A percentile compares a stretch with the other conserved stretches of the same genome.
These are phyloP conservation scores for Poecilia latipinna DNA, from an alignment of 2,113 vertebrate species.

Conservation along the genomic window DNA sequence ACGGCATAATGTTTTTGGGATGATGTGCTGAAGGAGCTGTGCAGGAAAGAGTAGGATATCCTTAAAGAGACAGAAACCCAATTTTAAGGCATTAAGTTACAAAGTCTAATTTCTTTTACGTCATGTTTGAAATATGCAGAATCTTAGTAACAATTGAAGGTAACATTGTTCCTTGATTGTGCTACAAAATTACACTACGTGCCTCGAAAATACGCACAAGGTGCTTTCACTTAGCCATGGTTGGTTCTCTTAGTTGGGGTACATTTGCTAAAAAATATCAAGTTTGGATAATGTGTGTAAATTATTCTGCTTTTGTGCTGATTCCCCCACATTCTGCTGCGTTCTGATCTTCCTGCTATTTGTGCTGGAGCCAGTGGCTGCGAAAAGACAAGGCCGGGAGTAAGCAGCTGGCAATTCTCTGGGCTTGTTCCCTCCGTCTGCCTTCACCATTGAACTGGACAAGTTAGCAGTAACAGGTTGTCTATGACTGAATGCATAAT, in stretches of 20 bases:
- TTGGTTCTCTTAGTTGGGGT: neutral
- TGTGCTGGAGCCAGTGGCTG: conserved; percentile 21
- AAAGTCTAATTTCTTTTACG: no score
- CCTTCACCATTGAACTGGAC: conserved; percentile 29
- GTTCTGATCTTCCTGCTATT: conserved; percentile 10
- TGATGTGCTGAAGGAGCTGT: no score
- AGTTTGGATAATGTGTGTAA: neutral
- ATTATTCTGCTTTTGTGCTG: conserved; percentile 3
- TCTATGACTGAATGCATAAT: conserved; percentile 62
- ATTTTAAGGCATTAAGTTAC: no score
- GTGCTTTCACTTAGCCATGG: neutral
- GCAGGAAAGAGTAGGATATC: no score
- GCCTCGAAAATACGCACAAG: no score
- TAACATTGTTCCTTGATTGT: no score
- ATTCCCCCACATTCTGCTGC: conserved; percentile 13
- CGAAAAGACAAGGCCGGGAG: conserved; percentile 20
- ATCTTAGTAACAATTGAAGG: no score
- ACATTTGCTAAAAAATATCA: conserved; percentile 1
- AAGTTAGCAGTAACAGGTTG: conserved; percentile 43
- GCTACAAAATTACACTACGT: no score
- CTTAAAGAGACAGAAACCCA: no score
- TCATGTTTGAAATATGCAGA: no score
- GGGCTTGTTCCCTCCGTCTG: conserved; percentile 28
- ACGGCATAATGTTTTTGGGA: no score
- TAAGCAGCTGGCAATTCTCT: conserved; percentile 32